phyloP scores from a whole-genome alignment of 2,888 invertebrate species.

The Nemotelus pantherinus region DNA sequence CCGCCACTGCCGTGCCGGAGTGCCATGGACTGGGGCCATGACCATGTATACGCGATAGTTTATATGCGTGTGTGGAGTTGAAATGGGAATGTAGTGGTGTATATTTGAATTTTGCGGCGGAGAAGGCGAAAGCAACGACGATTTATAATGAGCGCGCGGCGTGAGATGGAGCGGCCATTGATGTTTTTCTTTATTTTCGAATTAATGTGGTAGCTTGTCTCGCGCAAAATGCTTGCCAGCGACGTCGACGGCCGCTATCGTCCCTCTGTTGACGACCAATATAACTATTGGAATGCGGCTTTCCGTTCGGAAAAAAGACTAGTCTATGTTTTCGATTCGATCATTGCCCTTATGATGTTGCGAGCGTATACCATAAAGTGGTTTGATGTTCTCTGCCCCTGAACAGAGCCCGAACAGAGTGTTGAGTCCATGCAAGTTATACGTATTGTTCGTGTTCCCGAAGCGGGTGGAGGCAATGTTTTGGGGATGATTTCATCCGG shows the following conservation, averaged over 20 bases:
- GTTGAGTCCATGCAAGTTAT: no score
- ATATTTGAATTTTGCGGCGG: not conserved
- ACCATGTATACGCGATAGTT: no score
- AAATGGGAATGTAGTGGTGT: not conserved
- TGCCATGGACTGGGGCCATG: no score
- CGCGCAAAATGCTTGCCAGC: slow-evolving; percentile 20
- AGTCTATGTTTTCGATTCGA: slow-evolving; percentile 50
- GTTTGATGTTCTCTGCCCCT: no score
- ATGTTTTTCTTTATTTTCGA: slow-evolving; percentile 17
- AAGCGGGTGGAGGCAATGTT: no score
- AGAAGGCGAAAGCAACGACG: not conserved
- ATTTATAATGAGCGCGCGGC: not conserved
- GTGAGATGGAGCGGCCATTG: not conserved
- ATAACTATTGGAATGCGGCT: slow-evolving; percentile 44
- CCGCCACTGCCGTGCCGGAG: no score
- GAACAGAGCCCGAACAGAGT: no score
- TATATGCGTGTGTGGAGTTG: not conserved
- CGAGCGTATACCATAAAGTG: slow-evolving; percentile 11
- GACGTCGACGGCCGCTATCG: not conserved
- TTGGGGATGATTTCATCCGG: no score
- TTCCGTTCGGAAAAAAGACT: slow-evolving; percentile 41
- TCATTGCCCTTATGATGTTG: slow-evolving; percentile 50
- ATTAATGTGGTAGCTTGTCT: slow-evolving; percentile 26
- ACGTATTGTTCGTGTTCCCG: no score
- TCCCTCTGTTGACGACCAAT: slow-evolving; percentile 42